These are phyloP conservation scores for Lacanobia wlatinum DNA, from an alignment of 2,888 invertebrate genomes.

Conservation along the genomic window DNA sequence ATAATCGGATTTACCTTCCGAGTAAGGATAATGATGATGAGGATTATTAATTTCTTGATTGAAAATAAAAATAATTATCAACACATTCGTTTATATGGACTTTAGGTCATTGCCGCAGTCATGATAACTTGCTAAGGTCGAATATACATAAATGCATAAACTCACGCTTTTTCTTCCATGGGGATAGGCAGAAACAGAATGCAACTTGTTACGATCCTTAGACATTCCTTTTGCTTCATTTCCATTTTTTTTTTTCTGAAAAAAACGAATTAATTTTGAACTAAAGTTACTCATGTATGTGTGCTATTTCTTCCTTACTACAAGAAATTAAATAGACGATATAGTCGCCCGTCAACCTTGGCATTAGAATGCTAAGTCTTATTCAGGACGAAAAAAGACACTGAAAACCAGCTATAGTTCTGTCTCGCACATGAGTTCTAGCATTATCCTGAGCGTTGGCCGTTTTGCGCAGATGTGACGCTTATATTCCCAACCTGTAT, in stretches of 20 bases:
- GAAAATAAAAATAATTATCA: conserved; percentile 12
- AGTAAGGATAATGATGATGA: conserved; percentile 35
- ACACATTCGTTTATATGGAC: conserved; percentile 5
- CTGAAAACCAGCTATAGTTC: not conserved
- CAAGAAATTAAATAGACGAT: not conserved
- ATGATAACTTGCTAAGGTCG: not conserved
- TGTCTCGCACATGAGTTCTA: too few relatives aligned
- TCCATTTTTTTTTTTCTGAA: too few relatives aligned
- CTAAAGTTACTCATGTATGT: not conserved
- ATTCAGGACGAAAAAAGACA: not conserved
- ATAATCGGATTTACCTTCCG: conserved; percentile 47
- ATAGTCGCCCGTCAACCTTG: not conserved
- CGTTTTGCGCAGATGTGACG: too few relatives aligned
- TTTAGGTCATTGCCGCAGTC: conserved; percentile 13
- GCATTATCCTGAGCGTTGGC: too few relatives aligned
- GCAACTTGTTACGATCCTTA: too few relatives aligned
- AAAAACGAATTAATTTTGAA: not conserved
- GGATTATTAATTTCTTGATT: conserved; percentile 38
- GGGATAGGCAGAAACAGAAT: too few relatives aligned
- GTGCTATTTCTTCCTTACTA: not conserved
- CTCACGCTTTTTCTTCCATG: too few relatives aligned
- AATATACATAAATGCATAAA: too few relatives aligned
- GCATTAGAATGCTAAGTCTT: too few relatives aligned
- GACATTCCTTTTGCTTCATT: not conserved
- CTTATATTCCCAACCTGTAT: too few relatives aligned